Conservation (phyloP, 2,797 vertebrate genomes). For the Lithobates pipiens region DNA sequence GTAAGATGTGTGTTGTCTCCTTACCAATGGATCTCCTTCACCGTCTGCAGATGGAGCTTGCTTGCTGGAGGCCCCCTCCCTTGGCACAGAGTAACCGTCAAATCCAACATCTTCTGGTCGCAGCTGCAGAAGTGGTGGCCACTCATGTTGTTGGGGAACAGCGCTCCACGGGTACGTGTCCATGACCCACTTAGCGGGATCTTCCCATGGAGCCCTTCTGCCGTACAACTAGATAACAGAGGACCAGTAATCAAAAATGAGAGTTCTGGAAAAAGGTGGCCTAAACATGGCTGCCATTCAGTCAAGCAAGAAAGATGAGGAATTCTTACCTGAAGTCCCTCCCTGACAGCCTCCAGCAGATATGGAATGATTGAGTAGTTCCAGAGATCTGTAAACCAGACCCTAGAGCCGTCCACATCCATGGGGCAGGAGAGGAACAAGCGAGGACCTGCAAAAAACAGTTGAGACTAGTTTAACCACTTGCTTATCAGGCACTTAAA, state of each 20-base stretch:
- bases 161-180: constrained; percentile 93
- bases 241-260: background rate
- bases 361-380: constrained; percentile 98
- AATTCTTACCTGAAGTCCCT: constrained; percentile 91
- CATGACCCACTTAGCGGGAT: constrained; percentile 95
- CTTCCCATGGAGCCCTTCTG: constrained; percentile 92
- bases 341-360: constrained; percentile 93
- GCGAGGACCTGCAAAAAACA: constrained; percentile 83
- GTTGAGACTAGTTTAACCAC: background rate
- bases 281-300: background rate
- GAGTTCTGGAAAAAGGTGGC: background rate
- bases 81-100: constrained; percentile 87
- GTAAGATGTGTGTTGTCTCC: constrained; percentile 53
- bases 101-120: constrained; percentile 97
- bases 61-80: constrained; percentile 87
- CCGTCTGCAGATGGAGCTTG: constrained; percentile 88
- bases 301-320: background rate
- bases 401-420: constrained; percentile 93
- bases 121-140: constrained; percentile 93
- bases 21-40: constrained; percentile 95
- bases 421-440: constrained; percentile 97
- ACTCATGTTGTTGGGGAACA: constrained; percentile 86
- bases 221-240: constrained; percentile 85
- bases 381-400: constrained; percentile 99
- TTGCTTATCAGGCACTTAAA: too few relatives aligned